Conservation (phyloP, 1,140 invertebrate genomes). For the Pinna nobilis region DNA sequence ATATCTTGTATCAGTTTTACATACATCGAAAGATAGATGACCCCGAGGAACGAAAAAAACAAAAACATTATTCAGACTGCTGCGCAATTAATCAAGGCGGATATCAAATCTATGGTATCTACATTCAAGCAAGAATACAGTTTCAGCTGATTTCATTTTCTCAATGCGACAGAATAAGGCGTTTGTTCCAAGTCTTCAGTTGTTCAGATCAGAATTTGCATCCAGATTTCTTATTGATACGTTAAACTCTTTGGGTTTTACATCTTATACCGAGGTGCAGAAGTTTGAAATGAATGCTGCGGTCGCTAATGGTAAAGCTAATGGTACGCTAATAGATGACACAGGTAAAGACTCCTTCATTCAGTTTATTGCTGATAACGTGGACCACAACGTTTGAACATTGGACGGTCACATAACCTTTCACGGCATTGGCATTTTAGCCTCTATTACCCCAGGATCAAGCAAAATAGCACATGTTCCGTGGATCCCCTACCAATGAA, state of each 20-base stretch:
- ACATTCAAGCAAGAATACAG: conserved; percentile 11
- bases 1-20: conserved; percentile 37
- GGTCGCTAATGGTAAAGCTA: conserved; percentile 14
- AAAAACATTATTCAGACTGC: conserved; percentile 34
- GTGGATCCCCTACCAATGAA: background rate
- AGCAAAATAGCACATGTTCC: conserved; percentile 12
- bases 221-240: conserved; percentile 51
- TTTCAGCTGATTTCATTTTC: background rate
- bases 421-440: conserved; percentile 53
- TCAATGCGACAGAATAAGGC: conserved; percentile 15
- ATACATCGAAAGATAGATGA: background rate
- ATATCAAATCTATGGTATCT: conserved; percentile 24
- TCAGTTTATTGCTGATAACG: conserved; percentile 42
- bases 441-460: conserved; percentile 41
- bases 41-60: conserved; percentile 16
- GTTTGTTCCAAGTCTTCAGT: conserved; percentile 26
- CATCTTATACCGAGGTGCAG: conserved; percentile 48
- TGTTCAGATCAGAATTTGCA: conserved; percentile 27
- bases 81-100: conserved; percentile 41
- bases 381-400: conserved; percentile 43
- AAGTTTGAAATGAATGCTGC: conserved; percentile 29
- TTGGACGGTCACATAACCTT: conserved; percentile 42
- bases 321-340: too few species aligned
- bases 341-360: conserved; percentile 19
- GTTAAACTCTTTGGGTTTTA: conserved; percentile 42